A percentile compares a stretch with the other conserved stretches of the same genome.
Conservation (phyloP, 2,797 vertebrate species). For the Natrix natrix region DNA sequence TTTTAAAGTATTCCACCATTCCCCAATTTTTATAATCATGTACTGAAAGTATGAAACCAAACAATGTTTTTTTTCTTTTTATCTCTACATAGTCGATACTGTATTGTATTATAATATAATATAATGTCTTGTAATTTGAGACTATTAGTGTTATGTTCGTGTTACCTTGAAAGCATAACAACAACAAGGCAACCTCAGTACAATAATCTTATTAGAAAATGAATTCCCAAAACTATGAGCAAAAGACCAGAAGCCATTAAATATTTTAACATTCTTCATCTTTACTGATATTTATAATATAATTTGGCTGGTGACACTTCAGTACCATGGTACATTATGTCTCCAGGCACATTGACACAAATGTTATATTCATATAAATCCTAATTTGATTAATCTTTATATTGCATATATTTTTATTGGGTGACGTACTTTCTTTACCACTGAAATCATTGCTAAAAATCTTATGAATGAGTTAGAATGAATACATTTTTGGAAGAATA, state of each 20-base stretch:
- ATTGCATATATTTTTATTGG: constrained; percentile 2
- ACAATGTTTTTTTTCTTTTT: constrained; percentile 48
- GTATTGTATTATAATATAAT: constrained; percentile 23
- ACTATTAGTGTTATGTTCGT: constrained; percentile 39
- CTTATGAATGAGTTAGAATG: not conserved
- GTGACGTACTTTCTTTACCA: not conserved
- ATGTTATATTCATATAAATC: not conserved
- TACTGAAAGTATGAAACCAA: constrained; percentile 52
- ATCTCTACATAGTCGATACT: constrained; percentile 37
- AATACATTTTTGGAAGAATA: constrained; percentile 27
- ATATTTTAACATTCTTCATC: constrained; percentile 38
- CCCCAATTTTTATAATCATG: constrained; percentile 54
- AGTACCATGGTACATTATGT: constrained; percentile 21
- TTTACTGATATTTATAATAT: constrained; percentile 35
- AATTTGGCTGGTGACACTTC: constrained; percentile 1
- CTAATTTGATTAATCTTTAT: not conserved
- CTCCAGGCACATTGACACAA: constrained; percentile 11
- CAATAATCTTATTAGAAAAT: constrained; percentile 45
- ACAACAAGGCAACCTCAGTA: constrained; percentile 43
- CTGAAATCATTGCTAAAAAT: not conserved
- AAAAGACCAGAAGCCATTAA: constrained; percentile 10
- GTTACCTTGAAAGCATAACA: constrained; percentile 56
- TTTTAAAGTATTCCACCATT: constrained; percentile 59
- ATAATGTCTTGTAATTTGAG: constrained; percentile 40
- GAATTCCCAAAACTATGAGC: constrained; percentile 29